Evolutionary conservation across 1,140 invertebrate genomes (phyloP).

Genomic region (Achatina immaculata): DNA sequence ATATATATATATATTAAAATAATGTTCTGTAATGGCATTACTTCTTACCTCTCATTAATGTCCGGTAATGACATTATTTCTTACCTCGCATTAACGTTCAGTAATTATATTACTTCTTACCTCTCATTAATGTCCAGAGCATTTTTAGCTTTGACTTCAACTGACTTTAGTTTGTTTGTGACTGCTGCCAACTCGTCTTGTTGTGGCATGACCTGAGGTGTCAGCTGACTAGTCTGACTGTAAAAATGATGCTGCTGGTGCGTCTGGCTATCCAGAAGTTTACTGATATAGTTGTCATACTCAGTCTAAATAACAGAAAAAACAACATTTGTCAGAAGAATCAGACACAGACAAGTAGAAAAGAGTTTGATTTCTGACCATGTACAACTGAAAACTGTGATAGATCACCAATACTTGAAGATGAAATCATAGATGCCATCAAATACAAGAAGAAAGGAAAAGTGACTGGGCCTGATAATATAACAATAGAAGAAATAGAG

Average conservation of each 20-base stretch:
- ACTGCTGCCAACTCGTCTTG: constrained; percentile 54
- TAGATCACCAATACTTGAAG: too few relatives aligned
- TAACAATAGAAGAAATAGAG: too few relatives aligned
- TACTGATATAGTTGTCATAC: constrained; percentile 68
- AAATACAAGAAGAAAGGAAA: too few relatives aligned
- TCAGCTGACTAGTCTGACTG: constrained; percentile 65
- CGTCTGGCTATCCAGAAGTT: constrained; percentile 62
- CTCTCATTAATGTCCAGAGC: constrained; percentile 57
- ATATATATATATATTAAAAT: too few relatives aligned
- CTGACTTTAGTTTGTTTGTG: constrained; percentile 48
- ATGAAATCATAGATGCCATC: too few relatives aligned
- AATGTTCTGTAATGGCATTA: too few relatives aligned
- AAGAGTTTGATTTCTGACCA: neutral
- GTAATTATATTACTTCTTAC: constrained; percentile 53
- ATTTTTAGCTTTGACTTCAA: constrained; percentile 55
- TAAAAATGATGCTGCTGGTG: constrained; percentile 60
- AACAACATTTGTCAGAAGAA: too few relatives aligned
- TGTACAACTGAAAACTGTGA: neutral
- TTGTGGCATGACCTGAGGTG: constrained; percentile 54
- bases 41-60: constrained; percentile 58
- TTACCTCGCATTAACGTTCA: too few relatives aligned
- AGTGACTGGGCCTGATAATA: too few relatives aligned
- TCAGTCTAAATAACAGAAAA: constrained; percentile 52
- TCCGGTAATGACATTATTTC: too few relatives aligned
- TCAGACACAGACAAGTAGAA: neutral